Evolutionary conservation across 2,797 vertebrate species (phyloP), one percentile per base, ranked within the genome.

Genomic region (Halcyon badia): DNA sequence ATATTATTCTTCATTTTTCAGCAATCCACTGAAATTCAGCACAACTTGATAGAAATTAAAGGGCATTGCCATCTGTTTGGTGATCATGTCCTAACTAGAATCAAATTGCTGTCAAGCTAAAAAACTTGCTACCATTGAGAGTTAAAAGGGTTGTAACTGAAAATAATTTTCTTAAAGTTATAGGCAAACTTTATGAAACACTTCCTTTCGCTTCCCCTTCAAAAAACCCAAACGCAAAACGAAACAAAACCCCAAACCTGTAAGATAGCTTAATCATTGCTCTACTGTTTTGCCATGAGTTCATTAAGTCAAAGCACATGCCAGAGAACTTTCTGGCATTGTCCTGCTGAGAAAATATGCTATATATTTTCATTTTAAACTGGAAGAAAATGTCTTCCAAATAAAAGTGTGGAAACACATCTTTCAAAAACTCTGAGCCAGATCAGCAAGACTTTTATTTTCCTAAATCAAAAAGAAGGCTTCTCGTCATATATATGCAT

Each of bases 1-100:
- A 85, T 82, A 73, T 4, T 68, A 42, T n/a, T 89, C 68, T 51
- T 77, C 30, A 37, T 92, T 89, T 90, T 91, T 75, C 72, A 91
- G 22, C 60, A 84, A 52, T 94, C 58, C 70, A 65, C 39, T 82
- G 62, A 84, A 92, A 90, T 54, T 37, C 35, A 57, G 61, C 57
- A 80, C 25, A 71, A 80, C 11, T 33, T 71, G 37, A 64, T 10
- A 81, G 72, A 61, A 86, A 83, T 62, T 88, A 86, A 78, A 91
- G 51, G 51, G 54, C 75, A 91, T 16, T 76, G 56, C 56, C 91
- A 94, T 87, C 84, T 89, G 68, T 89, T 76, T 46, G 48, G 58
- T 82, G 70, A 89, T 76, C 60, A 46, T 46, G 64, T 14, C 24
- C 35, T 61, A 76, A 37, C 51, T 42, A 48, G 62, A 83, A 89